Conservation (phyloP, 2,888 invertebrate genomes). For the Trachelus troglodyta region DNA sequence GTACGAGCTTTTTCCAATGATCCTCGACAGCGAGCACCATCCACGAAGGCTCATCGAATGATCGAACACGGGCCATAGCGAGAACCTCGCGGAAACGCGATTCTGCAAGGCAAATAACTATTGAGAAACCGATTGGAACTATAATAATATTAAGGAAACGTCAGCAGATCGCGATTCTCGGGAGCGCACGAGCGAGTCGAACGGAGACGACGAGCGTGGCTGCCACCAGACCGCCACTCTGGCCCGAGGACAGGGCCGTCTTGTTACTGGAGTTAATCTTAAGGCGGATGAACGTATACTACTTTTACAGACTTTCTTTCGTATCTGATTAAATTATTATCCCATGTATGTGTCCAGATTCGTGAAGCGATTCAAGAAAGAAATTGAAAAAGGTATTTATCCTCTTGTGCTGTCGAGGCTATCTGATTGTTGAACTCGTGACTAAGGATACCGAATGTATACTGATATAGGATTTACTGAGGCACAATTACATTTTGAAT, state of each 20-base stretch:
- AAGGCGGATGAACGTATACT: not conserved
- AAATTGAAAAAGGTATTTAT: not conserved
- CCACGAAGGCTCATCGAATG: conserved; percentile 32
- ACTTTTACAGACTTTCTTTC: not conserved
- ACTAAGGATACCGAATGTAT: not conserved
- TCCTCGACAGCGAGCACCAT: conserved; percentile 29
- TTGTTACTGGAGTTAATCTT: not conserved
- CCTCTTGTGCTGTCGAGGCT: not conserved
- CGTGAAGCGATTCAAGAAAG: not conserved
- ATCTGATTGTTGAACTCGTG: not conserved
- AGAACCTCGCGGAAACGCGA: not conserved
- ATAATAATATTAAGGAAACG: conserved; percentile 39
- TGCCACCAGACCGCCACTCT: conserved; percentile 47
- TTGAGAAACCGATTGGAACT: conserved; percentile 21
- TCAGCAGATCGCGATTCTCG: conserved; percentile 61
- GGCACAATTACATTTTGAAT: not conserved
- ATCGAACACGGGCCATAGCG: conserved; percentile 1
- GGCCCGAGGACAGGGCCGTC: conserved; percentile 55
- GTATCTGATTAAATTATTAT: not conserved
- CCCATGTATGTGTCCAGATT: not conserved
- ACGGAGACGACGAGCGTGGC: conserved; percentile 56
- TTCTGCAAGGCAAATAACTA: conserved; percentile 7
- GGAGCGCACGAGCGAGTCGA: conserved; percentile 52
- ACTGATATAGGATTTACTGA: not conserved
- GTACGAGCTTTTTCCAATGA: conserved; percentile 32